Conservation (phyloP, 2,113 vertebrate species). For the Recurvirostra avosetta region DNA sequence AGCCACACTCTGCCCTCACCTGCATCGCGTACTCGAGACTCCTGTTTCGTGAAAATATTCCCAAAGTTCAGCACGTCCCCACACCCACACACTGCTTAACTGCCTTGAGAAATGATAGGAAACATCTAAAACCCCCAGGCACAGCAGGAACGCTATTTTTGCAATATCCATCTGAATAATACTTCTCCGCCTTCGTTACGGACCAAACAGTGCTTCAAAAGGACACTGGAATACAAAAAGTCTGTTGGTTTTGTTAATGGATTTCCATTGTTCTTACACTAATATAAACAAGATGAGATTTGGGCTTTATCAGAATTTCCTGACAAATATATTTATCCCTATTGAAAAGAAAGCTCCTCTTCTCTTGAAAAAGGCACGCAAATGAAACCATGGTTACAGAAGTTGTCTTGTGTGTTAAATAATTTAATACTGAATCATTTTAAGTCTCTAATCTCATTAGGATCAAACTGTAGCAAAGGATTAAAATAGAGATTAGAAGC, state of each 20-base stretch:
- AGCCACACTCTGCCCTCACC: not conserved
- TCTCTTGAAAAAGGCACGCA: not conserved
- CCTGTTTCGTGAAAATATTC: not conserved
- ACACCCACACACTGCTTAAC: fast-evolving
- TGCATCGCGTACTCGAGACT: fast-evolving
- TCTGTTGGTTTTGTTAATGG: not conserved
- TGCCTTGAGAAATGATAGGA: not conserved
- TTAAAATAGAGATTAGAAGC: not conserved
- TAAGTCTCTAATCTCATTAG: not conserved
- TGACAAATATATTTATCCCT: not conserved
- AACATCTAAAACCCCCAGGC: not conserved
- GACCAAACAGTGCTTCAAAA: not conserved
- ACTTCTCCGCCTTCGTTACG: not conserved
- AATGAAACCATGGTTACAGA: conserved; percentile 25
- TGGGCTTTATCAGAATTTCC: not conserved
- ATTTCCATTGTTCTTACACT: not conserved
- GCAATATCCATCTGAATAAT: not conserved
- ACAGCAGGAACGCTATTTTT: not conserved
- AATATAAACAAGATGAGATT: not conserved
- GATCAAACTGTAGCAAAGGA: not conserved
- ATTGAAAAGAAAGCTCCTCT: not conserved
- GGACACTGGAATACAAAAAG: not conserved
- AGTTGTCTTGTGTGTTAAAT: not conserved
- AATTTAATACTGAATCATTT: not conserved
- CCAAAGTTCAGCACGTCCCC: not conserved